A percentile compares a stretch with the other conserved stretches of the same genome.
Evolutionary conservation across 2,113 vertebrate genomes (phyloP).

Genomic region (Mormoops blainvillei): DNA sequence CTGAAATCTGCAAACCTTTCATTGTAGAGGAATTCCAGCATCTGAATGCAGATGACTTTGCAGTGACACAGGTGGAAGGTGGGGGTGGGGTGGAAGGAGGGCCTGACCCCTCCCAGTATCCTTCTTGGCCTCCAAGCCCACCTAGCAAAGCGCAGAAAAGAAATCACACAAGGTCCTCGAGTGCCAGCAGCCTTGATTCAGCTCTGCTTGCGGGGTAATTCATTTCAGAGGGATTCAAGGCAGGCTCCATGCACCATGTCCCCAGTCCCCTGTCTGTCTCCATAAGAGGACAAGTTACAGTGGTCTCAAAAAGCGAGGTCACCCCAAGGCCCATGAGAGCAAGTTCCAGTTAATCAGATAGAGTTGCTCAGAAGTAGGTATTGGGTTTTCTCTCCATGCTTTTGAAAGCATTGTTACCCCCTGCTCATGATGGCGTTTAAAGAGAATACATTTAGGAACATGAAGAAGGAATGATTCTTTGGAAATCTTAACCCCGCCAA

Average conservation of each 20-base stretch:
- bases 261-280: background rate
- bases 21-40: background rate
- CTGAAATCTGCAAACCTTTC: background rate
- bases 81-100: no score
- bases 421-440: background rate
- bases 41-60: background rate
- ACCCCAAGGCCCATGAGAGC: background rate
- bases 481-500: background rate
- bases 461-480: background rate
- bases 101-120: accelerated
- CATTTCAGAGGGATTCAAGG: background rate
- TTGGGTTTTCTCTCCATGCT: background rate
- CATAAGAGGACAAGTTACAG: accelerated
- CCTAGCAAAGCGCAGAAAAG: background rate
- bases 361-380: background rate
- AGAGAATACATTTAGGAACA: background rate
- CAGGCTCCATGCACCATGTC: accelerated
- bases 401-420: background rate
- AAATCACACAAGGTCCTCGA: accelerated
- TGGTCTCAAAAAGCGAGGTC: background rate
- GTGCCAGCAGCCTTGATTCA: accelerated
- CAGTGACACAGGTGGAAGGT: background rate
- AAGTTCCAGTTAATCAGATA: background rate
- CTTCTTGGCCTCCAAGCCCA: accelerated
- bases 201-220: background rate